Evolutionary conservation across 2,113 vertebrate genomes (phyloP).

Genomic region (Takifugu flavidus): DNA sequence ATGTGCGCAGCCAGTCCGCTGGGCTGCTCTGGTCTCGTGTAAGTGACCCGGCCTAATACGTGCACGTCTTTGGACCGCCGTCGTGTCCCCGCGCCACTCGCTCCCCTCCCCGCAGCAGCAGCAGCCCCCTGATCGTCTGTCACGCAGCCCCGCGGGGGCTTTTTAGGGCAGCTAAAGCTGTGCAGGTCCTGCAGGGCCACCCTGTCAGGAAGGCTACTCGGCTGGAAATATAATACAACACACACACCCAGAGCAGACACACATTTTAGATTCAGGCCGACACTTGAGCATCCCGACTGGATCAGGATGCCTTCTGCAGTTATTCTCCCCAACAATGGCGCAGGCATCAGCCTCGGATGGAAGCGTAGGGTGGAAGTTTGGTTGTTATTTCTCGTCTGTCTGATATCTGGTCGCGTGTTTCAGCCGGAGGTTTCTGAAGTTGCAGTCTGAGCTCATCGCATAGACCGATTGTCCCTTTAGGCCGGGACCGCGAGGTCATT

Average conservation of each 20-base stretch:
- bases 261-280: constrained; percentile 9
- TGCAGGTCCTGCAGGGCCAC: constrained; percentile 38
- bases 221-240: constrained; percentile 54
- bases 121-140: constrained; percentile 11
- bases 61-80: neutral
- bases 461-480: no score
- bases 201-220: constrained; percentile 55
- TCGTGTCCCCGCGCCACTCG: constrained; percentile 10
- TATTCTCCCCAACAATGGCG: no score
- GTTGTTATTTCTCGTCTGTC: neutral
- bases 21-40: constrained; percentile 43
- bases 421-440: neutral
- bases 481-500: no score
- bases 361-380: neutral
- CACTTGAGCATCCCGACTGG: neutral
- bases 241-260: constrained; percentile 14
- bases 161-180: constrained; percentile 44
- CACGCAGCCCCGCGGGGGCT: constrained; percentile 28
- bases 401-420: neutral
- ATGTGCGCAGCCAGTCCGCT: constrained; percentile 55
- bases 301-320: constrained; percentile 1
- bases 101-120: constrained; percentile 3
- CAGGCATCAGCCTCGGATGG: constrained; percentile 2
- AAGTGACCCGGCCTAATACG: constrained; percentile 2
- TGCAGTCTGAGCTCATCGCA: no score